A percentile compares a stretch with the other conserved stretches of the same genome.
phyloP scores from a whole-genome alignment of 2,888 invertebrate genomes.

The Heliconius ismenius region DNA sequence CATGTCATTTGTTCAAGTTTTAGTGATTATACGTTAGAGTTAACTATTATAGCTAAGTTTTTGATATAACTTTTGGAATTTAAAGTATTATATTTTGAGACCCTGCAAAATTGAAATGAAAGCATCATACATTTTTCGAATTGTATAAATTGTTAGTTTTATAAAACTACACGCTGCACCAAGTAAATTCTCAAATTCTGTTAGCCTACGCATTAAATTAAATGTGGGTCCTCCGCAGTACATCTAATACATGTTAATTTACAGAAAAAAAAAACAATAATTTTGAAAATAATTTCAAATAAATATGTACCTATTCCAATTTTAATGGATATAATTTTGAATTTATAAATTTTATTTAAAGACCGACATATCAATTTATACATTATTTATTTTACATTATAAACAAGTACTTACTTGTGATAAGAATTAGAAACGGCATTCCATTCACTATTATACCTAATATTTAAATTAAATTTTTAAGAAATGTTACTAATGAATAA shows the following conservation, averaged over 20 bases:
- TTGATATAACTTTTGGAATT: not conserved
- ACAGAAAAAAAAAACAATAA: not conserved
- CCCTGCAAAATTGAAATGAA: not conserved
- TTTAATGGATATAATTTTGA: not conserved
- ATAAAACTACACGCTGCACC: not conserved
- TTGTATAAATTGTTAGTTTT: not conserved
- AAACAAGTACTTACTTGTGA: constrained; percentile 9
- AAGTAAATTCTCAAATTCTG: no score
- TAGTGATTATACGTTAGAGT: not conserved
- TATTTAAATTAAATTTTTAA: constrained; percentile 30
- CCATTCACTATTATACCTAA: constrained; percentile 30
- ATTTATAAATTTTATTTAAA: not conserved
- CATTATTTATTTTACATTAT: no score
- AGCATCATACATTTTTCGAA: not conserved
- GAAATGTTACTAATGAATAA: constrained; percentile 35
- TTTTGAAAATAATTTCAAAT: no score
- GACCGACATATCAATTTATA: constrained; percentile 34
- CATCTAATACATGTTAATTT: not conserved
- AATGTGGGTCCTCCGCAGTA: not conserved
- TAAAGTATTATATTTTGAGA: constrained; percentile 5
- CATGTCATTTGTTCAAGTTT: not conserved
- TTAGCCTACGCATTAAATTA: no score
- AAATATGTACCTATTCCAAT: no score
- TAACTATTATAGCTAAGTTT: not conserved
- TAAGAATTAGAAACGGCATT: constrained; percentile 21